phyloP scores from a whole-genome alignment of 2,797 vertebrate species.

The Ptychadena robeensis region DNA sequence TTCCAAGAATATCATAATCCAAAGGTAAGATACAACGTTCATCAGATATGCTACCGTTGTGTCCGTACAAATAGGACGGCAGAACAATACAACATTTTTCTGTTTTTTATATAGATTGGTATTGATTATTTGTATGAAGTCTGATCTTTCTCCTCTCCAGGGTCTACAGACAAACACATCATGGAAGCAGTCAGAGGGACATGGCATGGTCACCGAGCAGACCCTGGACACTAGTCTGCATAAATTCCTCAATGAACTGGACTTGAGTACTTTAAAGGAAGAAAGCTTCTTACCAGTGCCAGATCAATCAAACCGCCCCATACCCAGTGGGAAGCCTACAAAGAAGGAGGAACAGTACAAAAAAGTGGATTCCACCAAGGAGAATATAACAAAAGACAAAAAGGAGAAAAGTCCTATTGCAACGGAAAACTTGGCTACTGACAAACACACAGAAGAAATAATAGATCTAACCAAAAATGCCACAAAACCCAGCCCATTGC shows the following conservation, averaged over 20 bases:
- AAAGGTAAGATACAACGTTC: too few species aligned
- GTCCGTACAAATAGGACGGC: too few species aligned
- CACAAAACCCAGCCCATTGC: slow-evolving; percentile 4
- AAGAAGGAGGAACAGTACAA: slow-evolving; percentile 43
- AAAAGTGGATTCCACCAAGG: slow-evolving; percentile 20
- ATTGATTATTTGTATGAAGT: background rate
- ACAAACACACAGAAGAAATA: slow-evolving; percentile 15
- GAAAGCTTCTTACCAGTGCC: slow-evolving; percentile 32
- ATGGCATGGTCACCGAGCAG: background rate
- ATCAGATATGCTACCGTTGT: too few species aligned
- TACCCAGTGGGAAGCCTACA: background rate
- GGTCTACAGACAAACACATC: slow-evolving; percentile 23
- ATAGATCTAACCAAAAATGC: slow-evolving; percentile 48
- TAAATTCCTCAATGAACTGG: slow-evolving; percentile 38
- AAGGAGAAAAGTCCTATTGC: slow-evolving; percentile 1
- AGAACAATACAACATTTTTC: too few species aligned
- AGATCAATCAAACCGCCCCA: background rate
- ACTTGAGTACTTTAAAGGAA: slow-evolving; percentile 40
- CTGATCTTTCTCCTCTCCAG: background rate
- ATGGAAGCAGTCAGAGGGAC: background rate
- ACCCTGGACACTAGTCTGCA: background rate
- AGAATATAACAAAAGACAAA: slow-evolving; percentile 51
- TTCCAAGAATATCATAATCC: too few species aligned
- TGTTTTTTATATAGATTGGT: too few species aligned
- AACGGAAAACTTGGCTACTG: background rate